Evolutionary conservation across 2,888 invertebrate genomes (phyloP), one percentile per base, ranked within the genome.

Genomic region (Oscheius onirici): DNA sequence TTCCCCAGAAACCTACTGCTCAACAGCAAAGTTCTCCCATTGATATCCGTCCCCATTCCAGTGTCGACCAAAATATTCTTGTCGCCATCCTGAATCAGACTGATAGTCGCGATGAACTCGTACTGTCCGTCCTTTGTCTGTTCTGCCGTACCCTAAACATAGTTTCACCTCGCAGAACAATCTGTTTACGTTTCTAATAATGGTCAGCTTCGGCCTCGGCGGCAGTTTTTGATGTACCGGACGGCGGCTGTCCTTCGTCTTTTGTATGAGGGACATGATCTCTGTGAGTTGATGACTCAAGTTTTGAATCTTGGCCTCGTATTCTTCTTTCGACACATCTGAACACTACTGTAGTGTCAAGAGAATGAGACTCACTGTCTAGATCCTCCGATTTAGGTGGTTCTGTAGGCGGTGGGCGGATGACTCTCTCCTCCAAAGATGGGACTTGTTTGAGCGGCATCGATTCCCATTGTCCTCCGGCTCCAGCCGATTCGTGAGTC

Each of bases 31-130:
- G 83, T 86, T 51, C 84, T 71, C n/a, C 81, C 84, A 68, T 85
- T 86, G 46, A 86, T 84, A 73, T 85, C 84, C 10, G 86, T 86
- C 13, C 81, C 86, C 10, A 86, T 73, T 5, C 86, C 86, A 3
- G 86, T 86, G 74, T 86, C 86, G 20, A 86, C 84, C 1, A 86
- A 74, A 61, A 86, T 84, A 63, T 76, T 81, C 74, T 78, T 81
- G 8, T 75, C 78, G 13, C 72, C 75, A 75, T 85, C 83, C 26
- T 80, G 80, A 58, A 86, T 77, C 61, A 86, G 51, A 2, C 86
- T 86, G 20, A 86, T 80, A 41, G 85, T 84, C 26, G 84, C 83
- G 22, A 85, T 74, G 68, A 86, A 84, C n/a, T 75, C 74, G 69
- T 83, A 86, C 51, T 81, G 76, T 22, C 79, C 82, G 55, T 78